These are phyloP conservation scores for Fopius arisanus DNA, from an alignment of 1,140 invertebrate species.

Conservation along the genomic window DNA sequence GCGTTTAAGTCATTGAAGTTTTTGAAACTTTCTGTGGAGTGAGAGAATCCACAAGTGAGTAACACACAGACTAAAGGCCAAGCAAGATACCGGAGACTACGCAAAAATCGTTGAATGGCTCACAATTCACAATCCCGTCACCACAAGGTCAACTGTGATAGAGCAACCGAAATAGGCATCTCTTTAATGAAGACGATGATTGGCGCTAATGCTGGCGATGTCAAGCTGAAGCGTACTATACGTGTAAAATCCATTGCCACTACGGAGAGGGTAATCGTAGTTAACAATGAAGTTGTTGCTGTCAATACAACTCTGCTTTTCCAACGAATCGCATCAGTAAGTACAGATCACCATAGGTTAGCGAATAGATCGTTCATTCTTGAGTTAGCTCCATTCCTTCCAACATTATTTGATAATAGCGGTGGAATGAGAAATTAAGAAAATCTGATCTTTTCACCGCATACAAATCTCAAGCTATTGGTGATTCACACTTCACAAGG, in stretches of 20 bases:
- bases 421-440: constrained; percentile 50
- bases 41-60: constrained; percentile 22
- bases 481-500: too few relatives aligned
- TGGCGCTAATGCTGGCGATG: neutral
- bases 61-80: constrained; percentile 45
- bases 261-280: neutral
- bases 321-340: constrained; percentile 48
- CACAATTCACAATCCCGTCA: neutral
- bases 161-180: constrained; percentile 40
- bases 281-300: neutral
- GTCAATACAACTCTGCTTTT: constrained; percentile 31
- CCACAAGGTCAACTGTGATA: constrained; percentile 42
- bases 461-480: constrained; percentile 35
- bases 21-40: constrained; percentile 36
- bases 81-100: constrained; percentile 41
- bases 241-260: neutral
- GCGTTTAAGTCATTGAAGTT: constrained; percentile 24
- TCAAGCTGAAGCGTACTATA: neutral
- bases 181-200: constrained; percentile 27
- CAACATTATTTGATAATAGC: constrained; percentile 46
- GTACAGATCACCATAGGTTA: constrained; percentile 39
- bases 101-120: constrained; percentile 8
- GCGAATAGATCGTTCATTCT: constrained; percentile 51
- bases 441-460: constrained; percentile 51
- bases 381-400: constrained; percentile 50